A percentile compares a stretch with the other conserved stretches of the same genome.
These are phyloP conservation scores for Scortum barcoo DNA, from an alignment of 2,113 vertebrate genomes.

Conservation along the genomic window DNA sequence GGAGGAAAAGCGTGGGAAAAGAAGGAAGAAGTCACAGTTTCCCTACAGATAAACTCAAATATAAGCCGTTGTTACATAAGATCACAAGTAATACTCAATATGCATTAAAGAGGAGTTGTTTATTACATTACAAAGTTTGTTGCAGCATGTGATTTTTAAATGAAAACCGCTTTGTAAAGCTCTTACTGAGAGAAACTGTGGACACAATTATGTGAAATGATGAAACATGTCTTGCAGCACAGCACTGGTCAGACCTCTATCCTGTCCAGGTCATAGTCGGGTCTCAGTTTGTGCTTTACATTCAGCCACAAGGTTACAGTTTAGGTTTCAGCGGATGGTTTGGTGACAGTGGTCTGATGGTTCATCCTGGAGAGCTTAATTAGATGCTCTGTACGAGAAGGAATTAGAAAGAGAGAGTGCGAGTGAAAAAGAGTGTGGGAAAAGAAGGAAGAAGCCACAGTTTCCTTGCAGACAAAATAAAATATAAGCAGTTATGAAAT, in stretches of 20 bases:
- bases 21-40: not conserved
- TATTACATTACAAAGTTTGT: not conserved
- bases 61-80: not conserved
- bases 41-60: not conserved
- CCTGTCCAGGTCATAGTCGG: not conserved
- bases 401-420: not conserved
- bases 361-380: slow-evolving; percentile 33
- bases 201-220: not conserved
- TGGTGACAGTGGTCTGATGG: slow-evolving; percentile 15
- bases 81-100: not conserved
- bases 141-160: not conserved
- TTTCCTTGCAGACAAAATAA: not conserved
- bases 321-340: slow-evolving; percentile 31
- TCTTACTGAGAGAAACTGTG: too few relatives aligned
- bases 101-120: not conserved
- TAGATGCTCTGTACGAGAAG: not conserved
- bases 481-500: not conserved
- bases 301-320: not conserved
- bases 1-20: slow-evolving; percentile 16
- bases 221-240: not conserved
- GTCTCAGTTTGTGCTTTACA: not conserved
- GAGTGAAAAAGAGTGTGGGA: slow-evolving; percentile 4
- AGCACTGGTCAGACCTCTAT: not conserved
- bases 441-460: not conserved
- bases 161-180: too few relatives aligned